Conservation (phyloP, 2,113 vertebrate genomes). For the Muntiacus muntjak region DNA sequence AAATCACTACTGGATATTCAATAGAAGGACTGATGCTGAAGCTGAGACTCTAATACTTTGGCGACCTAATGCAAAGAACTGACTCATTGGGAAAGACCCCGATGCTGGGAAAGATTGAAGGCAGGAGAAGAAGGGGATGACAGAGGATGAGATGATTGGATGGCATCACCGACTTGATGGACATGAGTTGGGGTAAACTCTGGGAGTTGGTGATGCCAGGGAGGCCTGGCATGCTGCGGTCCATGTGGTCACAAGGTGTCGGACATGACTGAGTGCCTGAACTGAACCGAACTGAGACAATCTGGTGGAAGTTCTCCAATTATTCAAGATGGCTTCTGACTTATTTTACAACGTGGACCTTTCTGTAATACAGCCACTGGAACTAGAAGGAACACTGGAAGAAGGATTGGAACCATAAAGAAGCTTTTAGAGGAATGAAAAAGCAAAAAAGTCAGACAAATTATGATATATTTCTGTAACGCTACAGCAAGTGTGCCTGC, state of each 20-base stretch:
- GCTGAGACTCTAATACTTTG: not conserved
- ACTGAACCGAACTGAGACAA: not conserved
- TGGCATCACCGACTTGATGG: not conserved
- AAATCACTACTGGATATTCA: not conserved
- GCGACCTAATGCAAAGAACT: rapidly evolving
- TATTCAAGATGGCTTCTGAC: not conserved
- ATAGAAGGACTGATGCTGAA: not conserved
- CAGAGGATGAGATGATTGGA: not conserved
- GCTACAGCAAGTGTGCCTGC: not conserved
- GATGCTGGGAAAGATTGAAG: not conserved
- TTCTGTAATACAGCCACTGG: not conserved
- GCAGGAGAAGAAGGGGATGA: not conserved
- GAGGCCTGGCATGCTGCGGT: not conserved
- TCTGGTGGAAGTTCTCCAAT: not conserved
- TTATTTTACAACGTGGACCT: not conserved
- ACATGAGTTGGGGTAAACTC: not conserved
- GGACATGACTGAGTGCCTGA: not conserved
- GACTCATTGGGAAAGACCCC: not conserved
- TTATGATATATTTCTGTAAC: not conserved
- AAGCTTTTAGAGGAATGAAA: not conserved
- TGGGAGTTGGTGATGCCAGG: not conserved
- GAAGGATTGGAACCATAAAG: not conserved
- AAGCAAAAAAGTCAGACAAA: not conserved
- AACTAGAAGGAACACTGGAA: not conserved
- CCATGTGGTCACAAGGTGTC: rapidly evolving